A percentile compares a stretch with the other conserved stretches of the same genome.
phyloP scores from a whole-genome alignment of 1,140 invertebrate species.

The Zaprionus ghesquierei region DNA sequence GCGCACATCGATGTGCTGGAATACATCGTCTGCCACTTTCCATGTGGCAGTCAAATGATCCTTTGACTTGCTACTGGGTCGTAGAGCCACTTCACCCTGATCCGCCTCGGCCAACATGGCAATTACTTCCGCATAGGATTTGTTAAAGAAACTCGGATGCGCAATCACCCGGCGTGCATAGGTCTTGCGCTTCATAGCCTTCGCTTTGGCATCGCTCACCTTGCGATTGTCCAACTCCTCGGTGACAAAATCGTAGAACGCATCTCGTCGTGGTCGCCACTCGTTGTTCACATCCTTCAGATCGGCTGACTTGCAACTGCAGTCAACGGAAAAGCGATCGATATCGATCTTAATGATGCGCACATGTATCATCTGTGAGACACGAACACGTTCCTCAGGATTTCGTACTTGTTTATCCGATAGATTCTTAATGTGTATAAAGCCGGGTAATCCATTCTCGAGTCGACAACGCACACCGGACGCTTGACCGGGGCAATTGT shows the following conservation, averaged over 20 bases:
- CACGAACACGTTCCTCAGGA: slow-evolving; percentile 94
- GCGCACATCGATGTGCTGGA: slow-evolving; percentile 97
- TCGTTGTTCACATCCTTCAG: slow-evolving; percentile 94
- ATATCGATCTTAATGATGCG: slow-evolving; percentile 98
- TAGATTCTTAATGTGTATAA: slow-evolving; percentile 97
- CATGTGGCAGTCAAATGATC: slow-evolving; percentile 99
- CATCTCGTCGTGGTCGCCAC: slow-evolving; percentile 94
- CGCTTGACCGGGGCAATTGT: slow-evolving; percentile 96
- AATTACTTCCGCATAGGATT: slow-evolving; percentile 95
- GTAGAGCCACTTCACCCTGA: slow-evolving; percentile 97
- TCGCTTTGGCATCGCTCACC: slow-evolving; percentile 91
- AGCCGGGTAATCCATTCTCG: slow-evolving; percentile 97
- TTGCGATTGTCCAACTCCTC: slow-evolving; percentile 90
- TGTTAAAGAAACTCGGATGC: slow-evolving; percentile 98
- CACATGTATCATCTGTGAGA: slow-evolving; percentile 95
- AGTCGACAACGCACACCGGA: slow-evolving; percentile 94
- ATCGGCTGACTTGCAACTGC: slow-evolving; percentile 97
- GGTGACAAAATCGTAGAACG: slow-evolving; percentile 94
- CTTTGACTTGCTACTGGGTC: slow-evolving; percentile 97
- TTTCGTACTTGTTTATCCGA: slow-evolving; percentile 97
- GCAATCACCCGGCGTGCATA: slow-evolving; percentile 97
- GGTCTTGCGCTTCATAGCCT: slow-evolving; percentile 90
- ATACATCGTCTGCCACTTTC: slow-evolving; percentile 97
- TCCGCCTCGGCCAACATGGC: slow-evolving; percentile 95
- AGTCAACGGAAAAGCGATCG: slow-evolving; percentile 96